These are phyloP conservation scores for Centropus unirufus DNA, from an alignment of 2,113 vertebrate genomes.

Conservation along the genomic window DNA sequence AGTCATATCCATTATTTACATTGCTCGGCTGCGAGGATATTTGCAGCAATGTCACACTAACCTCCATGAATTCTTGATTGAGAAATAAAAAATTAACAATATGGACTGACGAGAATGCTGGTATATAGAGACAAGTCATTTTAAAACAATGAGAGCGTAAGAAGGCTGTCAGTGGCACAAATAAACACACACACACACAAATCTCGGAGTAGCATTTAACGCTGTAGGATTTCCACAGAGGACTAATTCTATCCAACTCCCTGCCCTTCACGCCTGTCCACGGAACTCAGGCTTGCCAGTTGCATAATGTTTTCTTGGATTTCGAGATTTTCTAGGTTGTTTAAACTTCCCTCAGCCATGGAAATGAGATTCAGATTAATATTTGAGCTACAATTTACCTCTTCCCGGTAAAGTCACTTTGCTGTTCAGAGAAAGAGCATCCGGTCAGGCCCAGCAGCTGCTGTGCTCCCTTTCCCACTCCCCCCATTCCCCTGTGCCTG, in stretches of 20 bases:
- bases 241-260: not conserved
- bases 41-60: constrained; percentile 53
- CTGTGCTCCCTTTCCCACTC: not conserved
- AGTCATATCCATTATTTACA: not conserved
- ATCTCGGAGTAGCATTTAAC: not conserved
- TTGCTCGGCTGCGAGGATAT: not conserved
- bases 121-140: not conserved
- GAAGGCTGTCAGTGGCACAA: not conserved
- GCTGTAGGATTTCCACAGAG: not conserved
- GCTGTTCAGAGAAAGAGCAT: not conserved
- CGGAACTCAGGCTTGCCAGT: not conserved
- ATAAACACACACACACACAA: fast-evolving
- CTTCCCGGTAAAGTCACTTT: not conserved
- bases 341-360: not conserved
- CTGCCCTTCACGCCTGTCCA: not conserved
- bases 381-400: not conserved
- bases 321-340: not conserved
- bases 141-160: not conserved
- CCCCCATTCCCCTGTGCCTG: not conserved
- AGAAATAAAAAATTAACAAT: constrained; percentile 67
- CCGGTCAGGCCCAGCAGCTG: not conserved
- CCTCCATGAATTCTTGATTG: constrained; percentile 55
- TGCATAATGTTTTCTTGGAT: not conserved
- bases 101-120: constrained; percentile 19
- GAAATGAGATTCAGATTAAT: not conserved